These are phyloP conservation scores for Saccopteryx bilineata DNA, from an alignment of 2,113 vertebrate genomes.

Conservation along the genomic window DNA sequence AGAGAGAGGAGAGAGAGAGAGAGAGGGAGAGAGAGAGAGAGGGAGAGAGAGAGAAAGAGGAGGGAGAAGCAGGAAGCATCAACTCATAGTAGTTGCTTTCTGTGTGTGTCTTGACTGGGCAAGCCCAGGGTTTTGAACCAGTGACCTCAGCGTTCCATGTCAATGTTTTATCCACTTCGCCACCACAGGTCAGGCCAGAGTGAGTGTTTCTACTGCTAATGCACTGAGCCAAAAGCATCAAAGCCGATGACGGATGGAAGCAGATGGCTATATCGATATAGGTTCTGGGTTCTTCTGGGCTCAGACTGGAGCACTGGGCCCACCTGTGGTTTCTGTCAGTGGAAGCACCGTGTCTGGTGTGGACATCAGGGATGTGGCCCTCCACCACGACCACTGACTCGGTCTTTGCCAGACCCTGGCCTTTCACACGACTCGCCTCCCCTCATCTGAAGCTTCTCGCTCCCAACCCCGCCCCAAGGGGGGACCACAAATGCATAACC, in stretches of 20 bases:
- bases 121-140: no score
- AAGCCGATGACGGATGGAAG: not conserved
- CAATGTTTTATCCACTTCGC: no score
- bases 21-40: no score
- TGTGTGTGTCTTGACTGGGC: no score
- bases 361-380: rapidly evolving
- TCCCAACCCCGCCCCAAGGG: rapidly evolving
- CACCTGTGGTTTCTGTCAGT: rapidly evolving
- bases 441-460: not conserved
- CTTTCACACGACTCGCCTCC: not conserved
- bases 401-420: not conserved
- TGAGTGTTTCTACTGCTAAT: not conserved
- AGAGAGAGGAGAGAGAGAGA: no score
- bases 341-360: no score
- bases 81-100: no score
- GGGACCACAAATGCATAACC: no score
- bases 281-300: not conserved
- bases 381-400: rapidly evolving
- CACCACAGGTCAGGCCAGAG: not conserved
- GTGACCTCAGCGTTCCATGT: no score
- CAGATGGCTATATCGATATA: rapidly evolving
- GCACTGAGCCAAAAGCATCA: not conserved
- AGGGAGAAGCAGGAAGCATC: no score
- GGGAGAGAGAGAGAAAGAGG: no score
- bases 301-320: not conserved